phyloP scores from a whole-genome alignment of 1,140 invertebrate genomes.

The Maniola jurtina region DNA sequence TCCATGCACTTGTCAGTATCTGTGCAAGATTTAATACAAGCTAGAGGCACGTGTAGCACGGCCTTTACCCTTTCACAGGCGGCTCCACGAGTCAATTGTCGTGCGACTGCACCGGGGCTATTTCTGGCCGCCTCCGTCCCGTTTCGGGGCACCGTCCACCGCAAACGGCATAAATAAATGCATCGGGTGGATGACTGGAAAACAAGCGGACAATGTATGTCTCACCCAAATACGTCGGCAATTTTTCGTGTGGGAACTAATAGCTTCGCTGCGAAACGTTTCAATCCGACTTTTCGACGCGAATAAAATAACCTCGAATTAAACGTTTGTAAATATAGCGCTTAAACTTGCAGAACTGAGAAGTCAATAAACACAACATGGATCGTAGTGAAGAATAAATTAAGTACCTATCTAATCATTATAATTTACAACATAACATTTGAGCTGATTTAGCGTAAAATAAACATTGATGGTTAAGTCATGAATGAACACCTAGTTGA shows the following conservation, averaged over 20 bases:
- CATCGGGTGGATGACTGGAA: slow-evolving; percentile 6
- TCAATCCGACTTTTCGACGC: not conserved
- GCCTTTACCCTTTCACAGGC: slow-evolving; percentile 31
- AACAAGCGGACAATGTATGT: slow-evolving; percentile 10
- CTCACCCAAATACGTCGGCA: not conserved
- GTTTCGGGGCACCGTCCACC: slow-evolving; percentile 43
- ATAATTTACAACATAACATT: no score
- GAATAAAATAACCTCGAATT: no score
- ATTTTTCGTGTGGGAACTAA: slow-evolving; percentile 1
- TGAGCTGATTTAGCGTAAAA: no score
- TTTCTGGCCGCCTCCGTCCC: slow-evolving; percentile 47
- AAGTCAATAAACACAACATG: no score
- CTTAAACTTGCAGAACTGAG: not conserved
- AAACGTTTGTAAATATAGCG: no score
- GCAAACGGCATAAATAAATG: slow-evolving; percentile 45
- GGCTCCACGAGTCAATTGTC: slow-evolving; percentile 48
- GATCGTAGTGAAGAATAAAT: no score
- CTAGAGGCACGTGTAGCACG: no score
- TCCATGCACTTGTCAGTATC: no score
- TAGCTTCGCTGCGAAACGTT: not conserved
- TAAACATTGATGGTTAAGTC: no score
- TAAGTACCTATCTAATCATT: no score
- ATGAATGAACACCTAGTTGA: no score
- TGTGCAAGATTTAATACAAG: no score
- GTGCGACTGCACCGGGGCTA: slow-evolving; percentile 47